Conservation (phyloP, 1,140 invertebrate genomes). For the Drosophila mauritiana region DNA sequence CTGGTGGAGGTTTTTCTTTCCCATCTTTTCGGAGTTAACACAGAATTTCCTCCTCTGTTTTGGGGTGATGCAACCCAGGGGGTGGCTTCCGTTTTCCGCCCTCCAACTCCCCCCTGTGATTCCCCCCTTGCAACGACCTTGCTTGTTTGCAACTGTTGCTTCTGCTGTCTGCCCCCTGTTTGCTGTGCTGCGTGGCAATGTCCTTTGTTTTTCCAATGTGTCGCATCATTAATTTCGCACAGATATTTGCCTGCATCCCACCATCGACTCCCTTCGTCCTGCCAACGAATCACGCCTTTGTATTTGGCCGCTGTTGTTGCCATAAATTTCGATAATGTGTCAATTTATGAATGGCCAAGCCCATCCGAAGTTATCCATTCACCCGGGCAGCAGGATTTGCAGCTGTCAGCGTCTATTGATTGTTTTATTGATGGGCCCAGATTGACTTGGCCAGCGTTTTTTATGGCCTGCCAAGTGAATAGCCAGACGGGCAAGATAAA, state of each 20-base stretch:
- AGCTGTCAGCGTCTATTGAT: constrained; percentile 79
- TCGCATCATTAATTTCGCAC: constrained; percentile 80
- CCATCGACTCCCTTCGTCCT: constrained; percentile 6
- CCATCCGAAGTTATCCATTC: constrained; percentile 42
- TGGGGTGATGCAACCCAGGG: constrained; percentile 34
- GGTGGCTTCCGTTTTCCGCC: constrained; percentile 35
- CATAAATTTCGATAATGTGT: constrained; percentile 83
- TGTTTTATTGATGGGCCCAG: constrained; percentile 74
- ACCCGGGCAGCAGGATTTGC: constrained; percentile 57
- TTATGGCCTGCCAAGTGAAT: constrained; percentile 63
- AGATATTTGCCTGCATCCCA: constrained; percentile 70
- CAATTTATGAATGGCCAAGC: constrained; percentile 75
- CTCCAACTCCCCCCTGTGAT: constrained; percentile 5
- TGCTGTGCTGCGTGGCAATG: constrained; percentile 16
- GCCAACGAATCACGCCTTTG: constrained; percentile 70
- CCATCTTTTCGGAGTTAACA: constrained; percentile 10
- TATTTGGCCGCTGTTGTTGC: constrained; percentile 34
- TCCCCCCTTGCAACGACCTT: constrained; percentile 17
- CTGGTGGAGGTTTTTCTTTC: constrained; percentile 15
- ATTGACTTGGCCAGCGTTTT: constrained; percentile 35
- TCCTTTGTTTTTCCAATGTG: constrained; percentile 66
- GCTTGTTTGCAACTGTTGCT: constrained; percentile 68
- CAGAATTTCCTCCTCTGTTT: background rate
- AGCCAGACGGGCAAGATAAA: constrained; percentile 44
- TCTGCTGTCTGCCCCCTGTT: constrained; percentile 24